Percentiles rank a stretch among this genome's conserved stretches.
These are phyloP conservation scores for Osmerus mordax DNA, from an alignment of 2,113 vertebrate genomes.

Conservation along the genomic window DNA sequence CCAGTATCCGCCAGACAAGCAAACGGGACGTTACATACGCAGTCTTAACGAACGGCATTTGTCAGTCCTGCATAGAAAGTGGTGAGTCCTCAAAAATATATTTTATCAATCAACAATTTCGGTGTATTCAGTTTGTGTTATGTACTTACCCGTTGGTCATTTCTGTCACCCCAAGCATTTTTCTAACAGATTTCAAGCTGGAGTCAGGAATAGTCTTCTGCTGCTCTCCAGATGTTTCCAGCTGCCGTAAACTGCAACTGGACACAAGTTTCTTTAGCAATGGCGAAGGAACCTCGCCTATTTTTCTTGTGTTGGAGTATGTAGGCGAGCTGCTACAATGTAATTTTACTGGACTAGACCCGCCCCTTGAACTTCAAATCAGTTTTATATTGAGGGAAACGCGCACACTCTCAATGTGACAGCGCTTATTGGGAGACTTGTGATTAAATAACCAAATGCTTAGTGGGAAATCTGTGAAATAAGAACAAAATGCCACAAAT, in stretches of 20 bases:
- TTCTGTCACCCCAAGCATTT: conserved; percentile 66
- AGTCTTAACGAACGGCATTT: no score
- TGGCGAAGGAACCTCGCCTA: conserved; percentile 54
- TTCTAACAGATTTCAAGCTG: conserved; percentile 8
- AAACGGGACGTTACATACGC: no score
- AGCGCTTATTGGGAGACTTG: no score
- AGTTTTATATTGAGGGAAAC: not conserved
- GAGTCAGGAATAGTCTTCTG: conserved; percentile 3
- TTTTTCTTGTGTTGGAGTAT: not conserved
- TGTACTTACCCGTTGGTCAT: conserved; percentile 67
- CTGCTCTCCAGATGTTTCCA: conserved; percentile 53
- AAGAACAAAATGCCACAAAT: no score
- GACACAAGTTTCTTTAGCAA: conserved; percentile 18
- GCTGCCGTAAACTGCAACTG: conserved; percentile 25
- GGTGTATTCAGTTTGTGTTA: not conserved
- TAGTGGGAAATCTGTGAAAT: no score
- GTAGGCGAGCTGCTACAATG: not conserved
- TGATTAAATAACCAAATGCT: no score
- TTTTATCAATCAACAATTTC: no score
- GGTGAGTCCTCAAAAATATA: no score
- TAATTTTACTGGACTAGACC: conserved; percentile 21
- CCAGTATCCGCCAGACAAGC: no score
- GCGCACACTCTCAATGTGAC: no score
- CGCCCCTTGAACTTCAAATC: conserved; percentile 23
- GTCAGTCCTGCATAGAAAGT: no score